phyloP scores from a whole-genome alignment of 2,888 invertebrate genomes.

The Pyrochroa serraticornis region DNA sequence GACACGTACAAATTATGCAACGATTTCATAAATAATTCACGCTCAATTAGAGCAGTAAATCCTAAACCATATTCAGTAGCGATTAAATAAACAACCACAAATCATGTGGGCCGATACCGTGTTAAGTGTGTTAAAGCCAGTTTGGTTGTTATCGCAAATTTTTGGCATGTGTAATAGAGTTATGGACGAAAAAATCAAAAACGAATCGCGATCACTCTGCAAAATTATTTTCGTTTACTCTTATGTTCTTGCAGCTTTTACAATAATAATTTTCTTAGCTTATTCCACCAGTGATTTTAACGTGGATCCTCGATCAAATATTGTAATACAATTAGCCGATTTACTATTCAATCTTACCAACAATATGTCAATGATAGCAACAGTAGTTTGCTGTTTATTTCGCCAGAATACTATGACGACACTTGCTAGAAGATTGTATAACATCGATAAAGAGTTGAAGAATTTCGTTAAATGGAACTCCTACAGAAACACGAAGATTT shows the following conservation, averaged over 20 bases:
- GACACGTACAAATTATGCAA: background rate
- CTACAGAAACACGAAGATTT: slow-evolving; percentile 24
- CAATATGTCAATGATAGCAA: slow-evolving; percentile 23
- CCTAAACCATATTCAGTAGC: background rate
- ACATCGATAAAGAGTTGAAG: slow-evolving; percentile 26
- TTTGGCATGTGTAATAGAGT: slow-evolving; percentile 29
- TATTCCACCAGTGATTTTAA: slow-evolving; percentile 16
- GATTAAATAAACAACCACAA: background rate
- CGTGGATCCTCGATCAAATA: slow-evolving; percentile 21
- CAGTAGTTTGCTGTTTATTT: slow-evolving; percentile 24
- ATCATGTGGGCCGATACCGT: slow-evolving; percentile 9
- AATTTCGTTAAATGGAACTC: slow-evolving; percentile 21
- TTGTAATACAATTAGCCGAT: slow-evolving; percentile 31
- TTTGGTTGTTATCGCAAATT: slow-evolving; percentile 30
- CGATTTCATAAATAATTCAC: slow-evolving; percentile 10
- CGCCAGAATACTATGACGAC: slow-evolving; percentile 22
- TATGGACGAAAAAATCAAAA: background rate
- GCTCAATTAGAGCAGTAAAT: slow-evolving; percentile 2
- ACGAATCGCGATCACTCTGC: background rate
- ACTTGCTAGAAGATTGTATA: slow-evolving; percentile 15
- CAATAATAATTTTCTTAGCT: slow-evolving; percentile 17
- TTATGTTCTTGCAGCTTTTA: background rate
- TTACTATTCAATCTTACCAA: slow-evolving; percentile 26
- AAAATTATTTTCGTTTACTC: background rate
- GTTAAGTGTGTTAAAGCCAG: slow-evolving; percentile 8